Conservation (phyloP, 2,113 vertebrate species). For the Microtus pennsylvanicus region DNA sequence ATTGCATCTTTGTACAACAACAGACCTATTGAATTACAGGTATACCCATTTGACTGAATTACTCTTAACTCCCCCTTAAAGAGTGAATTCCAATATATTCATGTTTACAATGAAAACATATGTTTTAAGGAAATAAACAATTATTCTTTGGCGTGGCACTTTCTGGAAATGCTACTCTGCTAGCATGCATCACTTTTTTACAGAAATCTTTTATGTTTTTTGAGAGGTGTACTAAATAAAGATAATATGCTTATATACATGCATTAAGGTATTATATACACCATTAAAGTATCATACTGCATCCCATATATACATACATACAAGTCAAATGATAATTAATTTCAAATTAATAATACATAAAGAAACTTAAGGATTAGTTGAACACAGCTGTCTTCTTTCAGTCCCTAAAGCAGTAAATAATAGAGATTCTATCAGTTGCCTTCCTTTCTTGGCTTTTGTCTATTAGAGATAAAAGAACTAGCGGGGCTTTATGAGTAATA, state of each 20-base stretch:
- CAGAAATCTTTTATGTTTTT: not conserved
- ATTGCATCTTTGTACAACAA: not conserved
- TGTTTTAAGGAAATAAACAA: not conserved
- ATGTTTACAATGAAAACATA: not conserved
- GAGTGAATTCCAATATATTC: not conserved
- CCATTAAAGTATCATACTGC: not conserved
- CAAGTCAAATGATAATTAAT: not conserved
- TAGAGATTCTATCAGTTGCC: not conserved
- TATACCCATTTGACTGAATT: not conserved
- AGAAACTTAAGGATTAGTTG: slow-evolving; percentile 13
- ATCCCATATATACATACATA: not conserved
- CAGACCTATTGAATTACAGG: not conserved
- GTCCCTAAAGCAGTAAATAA: not conserved
- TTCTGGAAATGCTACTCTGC: not conserved
- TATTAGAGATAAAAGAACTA: slow-evolving; percentile 40
- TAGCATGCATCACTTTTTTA: not conserved
- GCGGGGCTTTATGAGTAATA: slow-evolving; percentile 25
- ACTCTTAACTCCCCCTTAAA: slow-evolving; percentile 30
- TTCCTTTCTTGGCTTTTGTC: slow-evolving; percentile 44
- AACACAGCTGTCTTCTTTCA: not conserved
- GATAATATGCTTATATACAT: not conserved
- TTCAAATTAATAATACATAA: not conserved
- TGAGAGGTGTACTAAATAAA: not conserved
- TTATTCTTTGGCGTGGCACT: not conserved
- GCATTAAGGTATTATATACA: not conserved